Percentiles rank a stretch among this genome's conserved stretches.
Conservation (phyloP, 2,797 vertebrate genomes). For the Phrynocephalus vlangalii region DNA sequence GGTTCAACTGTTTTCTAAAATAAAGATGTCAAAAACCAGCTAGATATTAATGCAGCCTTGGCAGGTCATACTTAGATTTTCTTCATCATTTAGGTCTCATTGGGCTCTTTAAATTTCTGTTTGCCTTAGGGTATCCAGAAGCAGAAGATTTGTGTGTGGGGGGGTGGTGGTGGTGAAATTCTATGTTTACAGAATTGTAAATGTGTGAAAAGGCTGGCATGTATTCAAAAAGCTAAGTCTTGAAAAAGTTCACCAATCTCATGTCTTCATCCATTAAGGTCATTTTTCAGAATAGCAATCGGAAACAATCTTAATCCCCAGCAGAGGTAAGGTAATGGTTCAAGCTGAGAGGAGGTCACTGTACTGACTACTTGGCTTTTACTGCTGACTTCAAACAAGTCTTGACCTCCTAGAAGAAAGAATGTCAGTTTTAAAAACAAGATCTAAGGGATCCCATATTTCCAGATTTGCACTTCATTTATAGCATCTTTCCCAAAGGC, state of each 20-base stretch:
- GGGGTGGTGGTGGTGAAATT: too few species aligned
- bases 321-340: background rate
- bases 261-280: background rate
- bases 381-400: background rate
- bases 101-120: background rate
- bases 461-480: background rate
- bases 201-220: background rate
- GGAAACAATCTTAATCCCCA: background rate
- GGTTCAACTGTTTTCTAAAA: slow-evolving; percentile 27
- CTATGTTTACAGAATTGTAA: slow-evolving; percentile 11
- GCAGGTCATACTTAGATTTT: background rate
- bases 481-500: background rate
- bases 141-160: background rate
- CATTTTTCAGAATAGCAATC: background rate
- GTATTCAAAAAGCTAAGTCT: background rate
- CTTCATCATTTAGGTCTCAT: background rate
- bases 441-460: background rate
- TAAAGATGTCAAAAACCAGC: slow-evolving; percentile 46
- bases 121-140: background rate
- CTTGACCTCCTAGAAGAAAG: slow-evolving; percentile 3
- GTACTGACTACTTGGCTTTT: background rate
- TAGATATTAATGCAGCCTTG: slow-evolving; percentile 16
- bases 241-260: background rate
- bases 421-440: slow-evolving; percentile 13
- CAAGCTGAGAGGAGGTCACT: background rate